Evolutionary conservation across 2,113 vertebrate genomes (phyloP).

Genomic region (Isurus oxyrinchus): DNA sequence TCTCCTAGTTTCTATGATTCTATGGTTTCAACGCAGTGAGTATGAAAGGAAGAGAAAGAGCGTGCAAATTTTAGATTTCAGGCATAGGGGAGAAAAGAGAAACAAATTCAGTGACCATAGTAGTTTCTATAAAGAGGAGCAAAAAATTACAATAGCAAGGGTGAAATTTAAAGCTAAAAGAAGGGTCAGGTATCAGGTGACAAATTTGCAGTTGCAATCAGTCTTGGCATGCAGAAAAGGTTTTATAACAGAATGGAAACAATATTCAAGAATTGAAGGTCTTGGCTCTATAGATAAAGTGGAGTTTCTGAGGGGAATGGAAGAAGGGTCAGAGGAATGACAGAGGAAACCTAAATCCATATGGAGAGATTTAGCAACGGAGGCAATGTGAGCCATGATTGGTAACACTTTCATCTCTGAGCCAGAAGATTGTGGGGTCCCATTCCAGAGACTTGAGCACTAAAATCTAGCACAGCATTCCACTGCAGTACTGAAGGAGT

Average conservation of each 20-base stretch:
- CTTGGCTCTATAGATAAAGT: background rate
- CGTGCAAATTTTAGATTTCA: background rate
- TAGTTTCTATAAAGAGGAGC: background rate
- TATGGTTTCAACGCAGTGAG: background rate
- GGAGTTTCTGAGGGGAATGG: background rate
- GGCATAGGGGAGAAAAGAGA: background rate
- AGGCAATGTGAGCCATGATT: background rate
- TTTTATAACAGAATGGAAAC: background rate
- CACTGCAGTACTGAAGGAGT: background rate
- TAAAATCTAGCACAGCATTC: background rate
- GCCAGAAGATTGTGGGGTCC: no score
- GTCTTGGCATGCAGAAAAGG: background rate
- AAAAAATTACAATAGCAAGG: background rate
- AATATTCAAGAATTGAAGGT: background rate
- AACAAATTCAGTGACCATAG: background rate
- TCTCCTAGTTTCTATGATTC: no score
- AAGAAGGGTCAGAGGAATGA: background rate
- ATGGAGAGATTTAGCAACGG: background rate
- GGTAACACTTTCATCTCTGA: background rate
- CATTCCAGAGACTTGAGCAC: background rate
- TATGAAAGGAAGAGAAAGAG: background rate
- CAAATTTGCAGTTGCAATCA: background rate
- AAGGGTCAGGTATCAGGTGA: background rate
- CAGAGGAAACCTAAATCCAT: background rate
- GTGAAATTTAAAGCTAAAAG: background rate